Conservation (phyloP, 2,113 vertebrate species). For the Corythoichthys intestinalis region DNA sequence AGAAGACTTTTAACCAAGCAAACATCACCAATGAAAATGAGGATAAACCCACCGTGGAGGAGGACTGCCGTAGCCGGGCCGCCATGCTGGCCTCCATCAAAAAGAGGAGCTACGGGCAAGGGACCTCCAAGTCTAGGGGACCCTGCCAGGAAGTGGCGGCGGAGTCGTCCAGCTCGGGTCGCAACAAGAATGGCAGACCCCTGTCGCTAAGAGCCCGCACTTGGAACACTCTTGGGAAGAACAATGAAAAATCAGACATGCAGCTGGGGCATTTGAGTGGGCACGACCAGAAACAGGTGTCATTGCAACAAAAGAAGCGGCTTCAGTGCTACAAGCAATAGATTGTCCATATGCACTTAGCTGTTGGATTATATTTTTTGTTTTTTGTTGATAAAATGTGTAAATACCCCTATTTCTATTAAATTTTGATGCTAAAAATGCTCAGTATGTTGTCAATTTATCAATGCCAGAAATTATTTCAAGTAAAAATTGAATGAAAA, state of each 20-base stretch:
- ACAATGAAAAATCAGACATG: not conserved
- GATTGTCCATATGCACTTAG: not conserved
- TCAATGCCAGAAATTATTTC: no score
- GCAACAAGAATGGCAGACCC: slow-evolving; percentile 7
- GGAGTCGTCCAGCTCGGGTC: not conserved
- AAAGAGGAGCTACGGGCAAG: slow-evolving; percentile 62
- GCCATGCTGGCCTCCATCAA: slow-evolving; percentile 83
- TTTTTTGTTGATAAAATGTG: not conserved
- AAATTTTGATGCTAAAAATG: no score
- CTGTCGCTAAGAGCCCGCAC: slow-evolving; percentile 50
- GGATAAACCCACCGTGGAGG: not conserved
- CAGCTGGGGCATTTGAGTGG: slow-evolving; percentile 48
- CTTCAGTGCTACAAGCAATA: not conserved
- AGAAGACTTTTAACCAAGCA: slow-evolving; percentile 58
- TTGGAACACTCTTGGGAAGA: slow-evolving; percentile 28
- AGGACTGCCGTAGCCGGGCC: slow-evolving; percentile 69
- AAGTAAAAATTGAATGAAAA: no score
- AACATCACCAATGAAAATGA: not conserved
- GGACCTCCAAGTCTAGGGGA: slow-evolving; percentile 22
- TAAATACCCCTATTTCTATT: no score
- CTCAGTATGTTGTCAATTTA: no score
- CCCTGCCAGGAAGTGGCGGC: slow-evolving; percentile 21
- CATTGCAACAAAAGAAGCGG: not conserved
- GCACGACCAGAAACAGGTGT: slow-evolving; percentile 14
- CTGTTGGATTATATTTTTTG: not conserved